phyloP scores from a whole-genome alignment of 2,113 vertebrate genomes.

The Brienomyrus brachyistius region DNA sequence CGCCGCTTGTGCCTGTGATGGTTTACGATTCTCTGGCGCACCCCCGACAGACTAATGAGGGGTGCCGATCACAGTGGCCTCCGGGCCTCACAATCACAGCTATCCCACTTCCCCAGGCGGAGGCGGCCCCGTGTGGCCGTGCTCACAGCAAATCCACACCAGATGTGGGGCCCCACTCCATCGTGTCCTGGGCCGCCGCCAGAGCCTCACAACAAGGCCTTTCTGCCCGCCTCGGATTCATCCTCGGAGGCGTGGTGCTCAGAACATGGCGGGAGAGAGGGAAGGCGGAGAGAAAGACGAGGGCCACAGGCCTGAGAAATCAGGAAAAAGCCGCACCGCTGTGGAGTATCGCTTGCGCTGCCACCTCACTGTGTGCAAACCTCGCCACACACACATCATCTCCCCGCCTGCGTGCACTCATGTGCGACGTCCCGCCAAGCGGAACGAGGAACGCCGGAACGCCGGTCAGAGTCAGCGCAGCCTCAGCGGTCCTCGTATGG shows the following conservation, averaged over 20 bases:
- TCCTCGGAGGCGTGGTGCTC: slow-evolving; percentile 38
- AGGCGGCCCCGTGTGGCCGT: slow-evolving; percentile 48
- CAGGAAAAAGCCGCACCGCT: slow-evolving; percentile 45
- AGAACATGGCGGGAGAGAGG: slow-evolving; percentile 49
- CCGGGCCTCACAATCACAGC: slow-evolving; percentile 58
- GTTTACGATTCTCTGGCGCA: slow-evolving; percentile 56
- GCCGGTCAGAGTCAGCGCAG: not conserved
- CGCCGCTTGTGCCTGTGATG: slow-evolving; percentile 54
- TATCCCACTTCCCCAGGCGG: slow-evolving; percentile 54
- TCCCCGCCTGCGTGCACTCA: not conserved
- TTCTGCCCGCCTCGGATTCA: slow-evolving; percentile 48
- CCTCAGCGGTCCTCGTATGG: not conserved
- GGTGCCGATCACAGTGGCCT: slow-evolving; percentile 63
- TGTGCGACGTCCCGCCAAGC: not conserved
- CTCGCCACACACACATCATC: slow-evolving; percentile 5
- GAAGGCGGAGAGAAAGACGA: slow-evolving; percentile 14
- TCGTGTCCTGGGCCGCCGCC: slow-evolving; percentile 35
- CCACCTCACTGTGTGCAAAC: slow-evolving; percentile 48
- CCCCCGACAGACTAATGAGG: slow-evolving; percentile 66
- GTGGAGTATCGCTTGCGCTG: slow-evolving; percentile 36
- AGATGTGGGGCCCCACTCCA: slow-evolving; percentile 58
- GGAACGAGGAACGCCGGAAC: not conserved
- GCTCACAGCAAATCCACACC: slow-evolving; percentile 63
- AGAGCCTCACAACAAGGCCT: slow-evolving; percentile 49
- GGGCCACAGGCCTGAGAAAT: slow-evolving; percentile 41